Percentiles rank a stretch among this genome's conserved stretches.
Evolutionary conservation across 2,113 vertebrate species (phyloP).

Genomic region (Aphelocoma coerulescens): DNA sequence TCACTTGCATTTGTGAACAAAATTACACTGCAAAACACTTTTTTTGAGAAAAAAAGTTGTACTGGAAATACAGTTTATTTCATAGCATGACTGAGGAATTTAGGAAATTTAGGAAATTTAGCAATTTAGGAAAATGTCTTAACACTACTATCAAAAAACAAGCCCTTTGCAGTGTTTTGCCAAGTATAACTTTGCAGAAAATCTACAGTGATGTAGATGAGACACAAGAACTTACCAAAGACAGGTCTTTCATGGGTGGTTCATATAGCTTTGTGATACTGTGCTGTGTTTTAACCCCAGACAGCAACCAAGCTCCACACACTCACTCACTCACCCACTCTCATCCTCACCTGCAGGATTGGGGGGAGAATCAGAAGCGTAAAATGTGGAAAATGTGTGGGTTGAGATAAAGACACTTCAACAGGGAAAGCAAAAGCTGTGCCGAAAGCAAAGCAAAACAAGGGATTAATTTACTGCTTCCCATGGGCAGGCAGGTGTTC

Average conservation of each 20-base stretch:
- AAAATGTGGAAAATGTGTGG: not conserved
- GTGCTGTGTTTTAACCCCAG: not conserved
- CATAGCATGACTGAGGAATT: not conserved
- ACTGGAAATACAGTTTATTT: not conserved
- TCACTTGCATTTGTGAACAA: not conserved
- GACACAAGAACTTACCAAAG: not conserved
- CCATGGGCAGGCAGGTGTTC: not conserved
- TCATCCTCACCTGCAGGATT: rapidly evolving
- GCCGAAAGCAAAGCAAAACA: not conserved
- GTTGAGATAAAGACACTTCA: not conserved
- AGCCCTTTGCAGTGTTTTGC: not conserved
- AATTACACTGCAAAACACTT: not conserved
- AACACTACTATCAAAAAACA: not conserved
- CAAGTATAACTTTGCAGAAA: not conserved
- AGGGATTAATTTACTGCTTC: not conserved
- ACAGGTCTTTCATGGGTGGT: not conserved
- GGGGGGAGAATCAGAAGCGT: not conserved
- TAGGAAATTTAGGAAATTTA: no score
- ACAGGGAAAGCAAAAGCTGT: not conserved
- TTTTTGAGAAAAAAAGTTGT: not conserved
- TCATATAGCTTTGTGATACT: not conserved
- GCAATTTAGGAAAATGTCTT: not conserved
- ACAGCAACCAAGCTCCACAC: not conserved
- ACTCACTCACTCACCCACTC: not conserved
- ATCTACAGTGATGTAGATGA: not conserved